A percentile compares a stretch with the other conserved stretches of the same genome.
phyloP scores from a whole-genome alignment of 2,113 vertebrate species.

The Seriola dumerili region DNA sequence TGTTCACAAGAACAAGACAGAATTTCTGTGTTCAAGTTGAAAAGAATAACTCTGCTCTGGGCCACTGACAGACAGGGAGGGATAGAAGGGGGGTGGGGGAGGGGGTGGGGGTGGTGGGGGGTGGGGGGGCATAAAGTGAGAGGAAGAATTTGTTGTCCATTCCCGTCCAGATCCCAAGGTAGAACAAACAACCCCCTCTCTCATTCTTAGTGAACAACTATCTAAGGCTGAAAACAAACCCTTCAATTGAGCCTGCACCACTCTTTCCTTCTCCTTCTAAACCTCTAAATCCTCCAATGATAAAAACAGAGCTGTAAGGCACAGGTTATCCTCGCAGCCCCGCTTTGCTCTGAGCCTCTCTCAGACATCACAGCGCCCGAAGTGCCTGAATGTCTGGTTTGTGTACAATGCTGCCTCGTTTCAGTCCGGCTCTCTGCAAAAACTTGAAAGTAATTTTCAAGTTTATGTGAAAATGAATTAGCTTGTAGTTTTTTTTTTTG shows the following conservation, averaged over 20 bases:
- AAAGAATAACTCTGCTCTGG: too few species aligned
- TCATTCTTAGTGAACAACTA: not conserved
- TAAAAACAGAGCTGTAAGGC: conserved; percentile 44
- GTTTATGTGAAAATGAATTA: not conserved
- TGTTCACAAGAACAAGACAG: too few species aligned
- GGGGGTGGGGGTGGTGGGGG: too few species aligned
- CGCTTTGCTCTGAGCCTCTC: conserved; percentile 25
- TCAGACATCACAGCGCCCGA: conserved; percentile 38
- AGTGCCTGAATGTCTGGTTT: conserved; percentile 35
- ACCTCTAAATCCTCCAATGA: conserved; percentile 55
- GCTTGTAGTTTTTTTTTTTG: conserved; percentile 31
- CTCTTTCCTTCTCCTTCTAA: conserved; percentile 14
- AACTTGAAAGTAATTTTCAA: conserved; percentile 60
- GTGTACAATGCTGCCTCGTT: conserved; percentile 50
- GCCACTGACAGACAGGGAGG: not conserved
- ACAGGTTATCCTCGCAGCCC: conserved; percentile 26
- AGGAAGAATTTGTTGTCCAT: conserved; percentile 7
- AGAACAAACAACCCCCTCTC: not conserved
- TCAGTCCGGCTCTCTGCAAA: conserved; percentile 36
- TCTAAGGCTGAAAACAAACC: conserved; percentile 39
- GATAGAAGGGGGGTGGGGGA: not conserved
- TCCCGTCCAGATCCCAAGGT: not conserved
- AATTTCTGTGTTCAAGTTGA: too few species aligned
- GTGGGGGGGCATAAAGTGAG: not conserved
- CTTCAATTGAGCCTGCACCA: conserved; percentile 16